Evolutionary conservation across 2,797 vertebrate genomes (phyloP), one percentile per base, ranked within the genome.

Genomic region (Mionectes olivaceus): DNA sequence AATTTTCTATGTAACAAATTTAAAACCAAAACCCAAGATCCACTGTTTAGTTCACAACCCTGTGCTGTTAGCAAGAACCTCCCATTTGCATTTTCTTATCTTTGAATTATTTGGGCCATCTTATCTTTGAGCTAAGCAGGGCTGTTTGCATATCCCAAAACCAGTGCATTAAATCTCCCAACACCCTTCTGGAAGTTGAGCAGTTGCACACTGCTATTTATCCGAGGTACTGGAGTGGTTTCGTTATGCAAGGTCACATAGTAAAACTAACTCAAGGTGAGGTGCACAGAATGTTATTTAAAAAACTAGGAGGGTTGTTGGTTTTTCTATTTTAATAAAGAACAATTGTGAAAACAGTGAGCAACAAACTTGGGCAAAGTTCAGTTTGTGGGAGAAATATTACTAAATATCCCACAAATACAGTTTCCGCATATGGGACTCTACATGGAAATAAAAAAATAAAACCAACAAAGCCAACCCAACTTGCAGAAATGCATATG

Each of bases 71-170:
- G 37, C 32, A 82, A 83, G 44, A 93, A 63, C 67, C 70, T 84
- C 41, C 43, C 1, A 0, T 81, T 76, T 59, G 19, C 91, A 71
- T 70, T 94, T 82, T 59, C 73, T 93, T 91, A 91, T 84, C 87
- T 93, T 78, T 87, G 74, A 94, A 88, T 91, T 91, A 95, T 91
- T 91, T 95, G 56, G 63, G 39, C 63, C 70, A 87, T 79, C 83
- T 95, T 88, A 74, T 87, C 87, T 96, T 79, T 41, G 63, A 88
- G 73, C 67, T 86, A 88, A 93, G 77, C 83, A 73, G 55, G 43
- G 68, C 49, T 90, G 67, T 84, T 92, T 93, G 90, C 74, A 73
- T 88, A 78, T 88, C 74, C 80, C 67, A 60, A 78, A 91, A 80
- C 33, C 11, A 32, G 73, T 14, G 32, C 77, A 91, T 77, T 92